Evolutionary conservation across 2,797 vertebrate genomes (phyloP).

Genomic region (Gambelia wislizenii): DNA sequence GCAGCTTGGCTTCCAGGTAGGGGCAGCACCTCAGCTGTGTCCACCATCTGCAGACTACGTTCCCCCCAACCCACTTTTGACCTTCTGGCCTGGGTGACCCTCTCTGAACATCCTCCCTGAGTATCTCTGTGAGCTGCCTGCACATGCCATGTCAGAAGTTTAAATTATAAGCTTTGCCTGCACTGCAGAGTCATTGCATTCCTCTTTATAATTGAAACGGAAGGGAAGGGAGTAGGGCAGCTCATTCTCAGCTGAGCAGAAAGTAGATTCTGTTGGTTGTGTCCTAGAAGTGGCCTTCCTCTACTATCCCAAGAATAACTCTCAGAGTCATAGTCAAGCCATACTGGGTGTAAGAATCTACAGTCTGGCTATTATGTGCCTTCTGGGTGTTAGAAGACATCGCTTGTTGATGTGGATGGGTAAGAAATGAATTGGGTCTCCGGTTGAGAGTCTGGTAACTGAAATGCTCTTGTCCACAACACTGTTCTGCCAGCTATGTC

Average conservation of each 20-base stretch:
- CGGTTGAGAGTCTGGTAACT: neutral
- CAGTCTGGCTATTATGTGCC: neutral
- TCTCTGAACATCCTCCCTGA: neutral
- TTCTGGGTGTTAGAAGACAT: neutral
- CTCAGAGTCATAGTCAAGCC: neutral
- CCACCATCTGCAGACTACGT: neutral
- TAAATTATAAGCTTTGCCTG: neutral
- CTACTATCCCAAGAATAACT: neutral
- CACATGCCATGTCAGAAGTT: neutral
- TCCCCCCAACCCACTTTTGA: neutral
- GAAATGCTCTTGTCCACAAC: no score
- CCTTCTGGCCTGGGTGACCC: neutral
- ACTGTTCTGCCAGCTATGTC: no score
- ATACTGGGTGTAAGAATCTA: neutral
- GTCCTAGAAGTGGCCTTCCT: neutral
- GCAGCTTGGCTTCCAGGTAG: neutral
- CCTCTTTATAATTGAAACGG: neutral
- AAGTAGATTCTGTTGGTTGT: no score
- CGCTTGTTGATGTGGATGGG: neutral
- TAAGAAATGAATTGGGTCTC: neutral
- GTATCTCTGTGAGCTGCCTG: no score
- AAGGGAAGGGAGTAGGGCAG: neutral
- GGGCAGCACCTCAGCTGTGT: no score
- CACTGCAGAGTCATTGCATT: neutral
- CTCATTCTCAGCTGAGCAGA: neutral